phyloP scores from a whole-genome alignment of 2,888 invertebrate genomes.

The Leptinotarsa rubiginosa region DNA sequence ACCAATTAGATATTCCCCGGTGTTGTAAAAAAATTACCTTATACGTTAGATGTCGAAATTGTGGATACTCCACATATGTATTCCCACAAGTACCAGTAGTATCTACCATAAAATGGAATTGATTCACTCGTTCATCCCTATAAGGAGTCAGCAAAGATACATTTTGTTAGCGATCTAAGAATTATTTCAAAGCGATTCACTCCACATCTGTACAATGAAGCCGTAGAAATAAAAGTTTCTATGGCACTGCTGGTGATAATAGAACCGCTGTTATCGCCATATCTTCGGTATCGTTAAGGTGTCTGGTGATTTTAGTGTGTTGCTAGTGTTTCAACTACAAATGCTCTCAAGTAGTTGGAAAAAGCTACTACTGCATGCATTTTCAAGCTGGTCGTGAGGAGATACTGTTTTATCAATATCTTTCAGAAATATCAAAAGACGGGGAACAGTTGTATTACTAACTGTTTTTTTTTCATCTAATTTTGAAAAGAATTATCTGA shows the following conservation, averaged over 20 bases:
- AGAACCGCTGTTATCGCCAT: constrained; percentile 12
- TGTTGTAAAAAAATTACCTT: constrained; percentile 12
- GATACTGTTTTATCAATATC: too few relatives aligned
- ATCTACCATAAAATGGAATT: constrained; percentile 13
- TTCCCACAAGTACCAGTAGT: constrained; percentile 6
- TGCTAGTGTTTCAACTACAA: too few relatives aligned
- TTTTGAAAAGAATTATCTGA: too few relatives aligned
- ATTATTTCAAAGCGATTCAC: constrained; percentile 15
- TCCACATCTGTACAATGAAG: constrained; percentile 17
- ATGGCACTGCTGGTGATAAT: constrained; percentile 20
- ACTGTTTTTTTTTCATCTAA: too few relatives aligned
- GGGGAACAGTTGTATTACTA: too few relatives aligned
- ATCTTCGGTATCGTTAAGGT: constrained; percentile 13
- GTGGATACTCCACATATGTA: constrained; percentile 2
- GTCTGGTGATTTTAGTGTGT: neutral
- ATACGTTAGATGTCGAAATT: constrained; percentile 5
- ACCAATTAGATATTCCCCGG: constrained; percentile 22
- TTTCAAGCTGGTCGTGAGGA: too few relatives aligned
- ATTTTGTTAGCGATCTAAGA: constrained; percentile 14
- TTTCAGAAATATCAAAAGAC: too few relatives aligned
- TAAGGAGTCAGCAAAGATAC: constrained; percentile 12
- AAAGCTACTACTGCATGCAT: too few relatives aligned
- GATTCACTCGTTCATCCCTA: constrained; percentile 10
- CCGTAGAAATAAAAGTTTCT: constrained; percentile 24
- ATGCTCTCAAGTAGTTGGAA: too few relatives aligned